Evolutionary conservation across 2,888 invertebrate species (phyloP).

Genomic region (Plagodis dolabraria): DNA sequence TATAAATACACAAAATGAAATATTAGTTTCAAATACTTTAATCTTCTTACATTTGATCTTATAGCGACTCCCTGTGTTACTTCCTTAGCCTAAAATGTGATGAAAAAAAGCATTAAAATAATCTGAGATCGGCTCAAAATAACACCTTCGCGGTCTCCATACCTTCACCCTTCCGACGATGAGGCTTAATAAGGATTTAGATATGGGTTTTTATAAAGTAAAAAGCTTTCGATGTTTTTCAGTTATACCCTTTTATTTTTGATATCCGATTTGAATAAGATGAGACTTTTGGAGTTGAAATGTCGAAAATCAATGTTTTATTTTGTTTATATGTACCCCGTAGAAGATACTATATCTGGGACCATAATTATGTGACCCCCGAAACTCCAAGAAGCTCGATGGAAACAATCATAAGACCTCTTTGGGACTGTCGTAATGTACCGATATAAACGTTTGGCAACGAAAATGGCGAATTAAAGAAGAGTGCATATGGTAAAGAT

Average conservation of each 20-base stretch:
- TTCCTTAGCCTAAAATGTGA: conserved; percentile 48
- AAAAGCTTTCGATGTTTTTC: conserved; percentile 79
- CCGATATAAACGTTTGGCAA: too few relatives aligned
- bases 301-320: neutral
- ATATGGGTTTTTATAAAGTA: conserved; percentile 77
- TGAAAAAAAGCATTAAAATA: conserved; percentile 52
- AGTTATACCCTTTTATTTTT: conserved; percentile 60
- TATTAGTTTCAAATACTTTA: conserved; percentile 37
- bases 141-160: conserved; percentile 76
- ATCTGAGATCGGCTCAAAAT: conserved; percentile 73
- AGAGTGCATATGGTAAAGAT: too few relatives aligned
- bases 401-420: too few relatives aligned
- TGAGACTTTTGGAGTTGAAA: conserved; percentile 4
- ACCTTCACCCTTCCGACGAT: conserved; percentile 69
- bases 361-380: too few relatives aligned
- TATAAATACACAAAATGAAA: conserved; percentile 10
- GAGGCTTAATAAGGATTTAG: conserved; percentile 82
- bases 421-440: too few relatives aligned
- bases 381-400: too few relatives aligned
- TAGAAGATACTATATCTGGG: too few relatives aligned
- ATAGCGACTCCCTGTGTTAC: conserved; percentile 70
- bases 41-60: conserved; percentile 53
- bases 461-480: too few relatives aligned
- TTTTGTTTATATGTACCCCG: too few relatives aligned
- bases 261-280: conserved; percentile 36